phyloP scores from a whole-genome alignment of 2,113 vertebrate genomes.

The Bettongia penicillata region DNA sequence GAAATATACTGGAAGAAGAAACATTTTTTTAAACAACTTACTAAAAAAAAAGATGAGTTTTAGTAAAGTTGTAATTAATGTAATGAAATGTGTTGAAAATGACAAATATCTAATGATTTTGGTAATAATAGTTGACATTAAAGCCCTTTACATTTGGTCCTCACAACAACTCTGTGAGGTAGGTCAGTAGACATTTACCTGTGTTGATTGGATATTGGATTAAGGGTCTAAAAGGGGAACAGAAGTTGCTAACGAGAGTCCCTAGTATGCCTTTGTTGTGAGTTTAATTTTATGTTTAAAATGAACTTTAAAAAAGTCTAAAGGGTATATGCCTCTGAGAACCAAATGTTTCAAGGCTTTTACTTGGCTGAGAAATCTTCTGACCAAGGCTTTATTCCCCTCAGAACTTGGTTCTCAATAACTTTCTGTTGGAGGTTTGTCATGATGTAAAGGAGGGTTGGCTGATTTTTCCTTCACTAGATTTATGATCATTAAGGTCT shows the following conservation, averaged over 20 bases:
- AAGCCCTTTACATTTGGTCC: background rate
- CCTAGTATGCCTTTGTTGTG: background rate
- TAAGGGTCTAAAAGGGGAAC: conserved; percentile 2
- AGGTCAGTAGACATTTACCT: background rate
- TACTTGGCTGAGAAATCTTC: background rate
- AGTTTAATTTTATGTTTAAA: background rate
- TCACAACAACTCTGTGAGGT: background rate
- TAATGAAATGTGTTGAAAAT: background rate
- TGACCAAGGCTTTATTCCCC: background rate
- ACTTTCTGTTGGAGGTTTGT: conserved; percentile 15
- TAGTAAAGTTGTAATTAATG: background rate
- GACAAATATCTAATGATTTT: background rate
- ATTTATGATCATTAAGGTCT: background rate
- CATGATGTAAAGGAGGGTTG: background rate
- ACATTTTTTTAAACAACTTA: background rate
- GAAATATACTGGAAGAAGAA: background rate
- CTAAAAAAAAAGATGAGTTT: background rate
- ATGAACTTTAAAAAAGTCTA: background rate
- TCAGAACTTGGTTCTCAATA: background rate
- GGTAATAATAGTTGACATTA: background rate
- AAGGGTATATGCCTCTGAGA: background rate
- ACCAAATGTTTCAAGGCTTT: background rate
- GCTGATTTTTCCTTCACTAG: conserved; percentile 3
- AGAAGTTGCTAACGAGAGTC: background rate
- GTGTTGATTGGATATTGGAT: background rate